Conservation (phyloP, 2,113 vertebrate genomes). For the Rutilus rutilus region DNA sequence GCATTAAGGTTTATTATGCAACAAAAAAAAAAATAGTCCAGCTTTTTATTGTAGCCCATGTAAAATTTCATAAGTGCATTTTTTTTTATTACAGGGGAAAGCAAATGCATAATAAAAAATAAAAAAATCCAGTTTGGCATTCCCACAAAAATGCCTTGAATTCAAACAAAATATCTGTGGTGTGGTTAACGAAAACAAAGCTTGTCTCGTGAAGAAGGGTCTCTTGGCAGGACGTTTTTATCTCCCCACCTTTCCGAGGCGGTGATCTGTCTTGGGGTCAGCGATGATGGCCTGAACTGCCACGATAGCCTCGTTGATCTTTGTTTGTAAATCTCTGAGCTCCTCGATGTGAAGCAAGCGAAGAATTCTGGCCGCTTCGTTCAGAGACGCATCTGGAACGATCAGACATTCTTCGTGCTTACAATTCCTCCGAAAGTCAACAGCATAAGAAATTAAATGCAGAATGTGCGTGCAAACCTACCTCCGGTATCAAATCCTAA, state of each 20-base stretch:
- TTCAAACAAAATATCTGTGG: constrained; percentile 27
- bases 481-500: constrained; percentile 98
- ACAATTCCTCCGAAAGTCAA: background rate
- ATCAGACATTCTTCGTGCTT: background rate
- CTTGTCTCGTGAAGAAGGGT: background rate
- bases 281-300: constrained; percentile 97
- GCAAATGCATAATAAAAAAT: background rate
- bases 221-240: constrained; percentile 69
- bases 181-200: constrained; percentile 30
- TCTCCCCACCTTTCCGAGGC: constrained; percentile 97
- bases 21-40: background rate
- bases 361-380: constrained; percentile 93
- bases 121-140: constrained; percentile 5
- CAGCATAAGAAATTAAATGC: background rate
- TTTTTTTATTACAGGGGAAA: constrained; percentile 1
- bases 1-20: constrained; percentile 28
- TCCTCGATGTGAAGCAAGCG: constrained; percentile 97
- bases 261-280: constrained; percentile 96
- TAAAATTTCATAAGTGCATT: constrained; percentile 7
- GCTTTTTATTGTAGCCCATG: background rate
- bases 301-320: constrained; percentile 97
- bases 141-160: constrained; percentile 20
- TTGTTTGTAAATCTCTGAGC: constrained; percentile 94
- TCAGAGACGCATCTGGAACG: constrained; percentile 88
- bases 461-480: constrained; percentile 67